phyloP scores from a whole-genome alignment of 2,113 vertebrate species.

The Parotia lawesii region DNA sequence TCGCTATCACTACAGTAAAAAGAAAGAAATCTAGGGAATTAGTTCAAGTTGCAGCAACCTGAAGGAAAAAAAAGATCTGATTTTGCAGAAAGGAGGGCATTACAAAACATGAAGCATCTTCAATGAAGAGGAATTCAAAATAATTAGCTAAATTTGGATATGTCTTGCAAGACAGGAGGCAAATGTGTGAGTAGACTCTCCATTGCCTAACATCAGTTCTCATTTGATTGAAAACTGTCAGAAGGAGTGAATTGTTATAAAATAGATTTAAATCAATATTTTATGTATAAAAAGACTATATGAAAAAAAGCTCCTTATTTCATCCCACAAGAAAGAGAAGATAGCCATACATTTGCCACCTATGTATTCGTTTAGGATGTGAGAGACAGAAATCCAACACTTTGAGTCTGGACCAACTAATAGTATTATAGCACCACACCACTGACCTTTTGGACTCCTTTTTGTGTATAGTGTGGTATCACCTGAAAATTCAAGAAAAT shows the following conservation, averaged over 20 bases:
- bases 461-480: background rate
- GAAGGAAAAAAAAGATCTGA: background rate
- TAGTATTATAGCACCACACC: rapidly evolving
- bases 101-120: background rate
- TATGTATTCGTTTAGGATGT: background rate
- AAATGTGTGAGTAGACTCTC: background rate
- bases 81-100: background rate
- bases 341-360: background rate
- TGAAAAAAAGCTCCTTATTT: background rate
- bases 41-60: background rate
- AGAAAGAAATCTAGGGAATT: background rate
- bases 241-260: background rate
- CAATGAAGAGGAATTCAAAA: background rate
- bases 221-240: background rate
- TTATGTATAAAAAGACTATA: background rate
- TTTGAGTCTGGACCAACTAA: background rate
- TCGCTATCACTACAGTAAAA: background rate
- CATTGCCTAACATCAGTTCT: background rate
- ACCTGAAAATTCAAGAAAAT: background rate
- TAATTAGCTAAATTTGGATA: background rate
- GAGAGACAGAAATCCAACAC: background rate
- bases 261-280: background rate
- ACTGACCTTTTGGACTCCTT: background rate
- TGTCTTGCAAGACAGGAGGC: background rate
- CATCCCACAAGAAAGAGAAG: background rate